Evolutionary conservation across 2,888 invertebrate species (phyloP).

Genomic region (Anarsia innoxiella): DNA sequence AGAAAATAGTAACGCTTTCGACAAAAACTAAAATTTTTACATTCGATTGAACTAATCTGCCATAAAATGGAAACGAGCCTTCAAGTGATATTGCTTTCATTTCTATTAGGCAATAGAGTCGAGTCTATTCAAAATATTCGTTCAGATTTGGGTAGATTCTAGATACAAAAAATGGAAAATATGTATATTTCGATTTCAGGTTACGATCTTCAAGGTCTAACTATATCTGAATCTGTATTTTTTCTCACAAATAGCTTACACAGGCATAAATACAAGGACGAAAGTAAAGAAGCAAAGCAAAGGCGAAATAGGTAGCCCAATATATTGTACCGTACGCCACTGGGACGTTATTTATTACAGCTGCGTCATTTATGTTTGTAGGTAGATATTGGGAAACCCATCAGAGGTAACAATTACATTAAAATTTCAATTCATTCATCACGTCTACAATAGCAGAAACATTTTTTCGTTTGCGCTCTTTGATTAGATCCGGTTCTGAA

Average conservation of each 20-base stretch:
- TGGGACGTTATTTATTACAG: constrained; percentile 21
- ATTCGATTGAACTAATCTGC: too few species aligned
- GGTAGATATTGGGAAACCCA: constrained; percentile 30
- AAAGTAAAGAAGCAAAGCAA: constrained; percentile 19
- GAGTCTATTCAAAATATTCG: too few species aligned
- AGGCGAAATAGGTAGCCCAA: constrained; percentile 17
- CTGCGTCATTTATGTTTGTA: constrained; percentile 15
- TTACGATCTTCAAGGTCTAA: too few species aligned
- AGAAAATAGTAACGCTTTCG: too few species aligned
- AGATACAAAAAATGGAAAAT: too few species aligned
- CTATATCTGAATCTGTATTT: too few species aligned
- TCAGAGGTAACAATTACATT: constrained; percentile 51
- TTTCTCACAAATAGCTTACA: constrained; percentile 18
- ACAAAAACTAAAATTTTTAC: too few species aligned
- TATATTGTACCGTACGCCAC: constrained; percentile 20
- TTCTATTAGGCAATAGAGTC: too few species aligned
- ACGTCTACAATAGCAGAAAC: constrained; percentile 29
- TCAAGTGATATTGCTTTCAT: too few species aligned
- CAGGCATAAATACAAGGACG: constrained; percentile 19
- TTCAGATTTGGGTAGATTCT: too few species aligned
- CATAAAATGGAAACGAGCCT: too few species aligned
- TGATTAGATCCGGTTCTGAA: constrained; percentile 25
- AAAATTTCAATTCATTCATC: constrained; percentile 57
- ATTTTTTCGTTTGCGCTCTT: constrained; percentile 1
- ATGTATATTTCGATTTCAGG: too few species aligned